Evolutionary conservation across 2,113 vertebrate genomes (phyloP).

Genomic region (Pycnonotus jocosus): DNA sequence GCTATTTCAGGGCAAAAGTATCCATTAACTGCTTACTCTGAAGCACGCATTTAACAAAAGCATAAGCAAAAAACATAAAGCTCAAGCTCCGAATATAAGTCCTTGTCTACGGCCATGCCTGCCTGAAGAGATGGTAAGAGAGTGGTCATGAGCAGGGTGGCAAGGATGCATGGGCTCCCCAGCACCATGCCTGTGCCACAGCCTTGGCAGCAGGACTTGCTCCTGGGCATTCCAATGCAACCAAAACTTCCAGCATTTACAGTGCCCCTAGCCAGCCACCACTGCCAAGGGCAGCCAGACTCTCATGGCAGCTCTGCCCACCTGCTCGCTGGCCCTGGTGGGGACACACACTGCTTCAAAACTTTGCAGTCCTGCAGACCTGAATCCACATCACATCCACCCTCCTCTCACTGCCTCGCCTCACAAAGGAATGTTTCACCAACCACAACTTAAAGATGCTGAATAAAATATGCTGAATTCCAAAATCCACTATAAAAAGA

Average conservation of each 20-base stretch:
- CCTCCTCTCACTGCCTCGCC: background rate
- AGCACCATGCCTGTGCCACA: rapidly evolving
- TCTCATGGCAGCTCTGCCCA: background rate
- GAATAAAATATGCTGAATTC: background rate
- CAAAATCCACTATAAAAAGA: background rate
- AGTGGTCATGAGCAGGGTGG: background rate
- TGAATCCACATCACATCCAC: background rate
- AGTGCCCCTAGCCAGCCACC: background rate
- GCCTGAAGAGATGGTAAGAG: background rate
- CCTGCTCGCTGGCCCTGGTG: rapidly evolving
- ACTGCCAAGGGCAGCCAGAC: background rate
- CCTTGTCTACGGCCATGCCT: rapidly evolving
- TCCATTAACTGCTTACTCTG: background rate
- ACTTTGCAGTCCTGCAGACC: background rate
- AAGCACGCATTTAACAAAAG: conserved; percentile 18
- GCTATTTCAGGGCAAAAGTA: conserved; percentile 20
- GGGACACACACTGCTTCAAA: background rate
- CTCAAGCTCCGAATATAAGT: background rate
- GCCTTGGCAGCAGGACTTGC: background rate
- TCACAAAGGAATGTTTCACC: background rate
- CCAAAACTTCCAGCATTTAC: rapidly evolving
- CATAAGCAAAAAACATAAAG: background rate
- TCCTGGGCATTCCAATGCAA: rapidly evolving
- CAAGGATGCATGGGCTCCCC: rapidly evolving
- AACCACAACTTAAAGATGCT: background rate